These are phyloP conservation scores for Monopterus albus DNA, from an alignment of 2,113 vertebrate species.

Conservation along the genomic window DNA sequence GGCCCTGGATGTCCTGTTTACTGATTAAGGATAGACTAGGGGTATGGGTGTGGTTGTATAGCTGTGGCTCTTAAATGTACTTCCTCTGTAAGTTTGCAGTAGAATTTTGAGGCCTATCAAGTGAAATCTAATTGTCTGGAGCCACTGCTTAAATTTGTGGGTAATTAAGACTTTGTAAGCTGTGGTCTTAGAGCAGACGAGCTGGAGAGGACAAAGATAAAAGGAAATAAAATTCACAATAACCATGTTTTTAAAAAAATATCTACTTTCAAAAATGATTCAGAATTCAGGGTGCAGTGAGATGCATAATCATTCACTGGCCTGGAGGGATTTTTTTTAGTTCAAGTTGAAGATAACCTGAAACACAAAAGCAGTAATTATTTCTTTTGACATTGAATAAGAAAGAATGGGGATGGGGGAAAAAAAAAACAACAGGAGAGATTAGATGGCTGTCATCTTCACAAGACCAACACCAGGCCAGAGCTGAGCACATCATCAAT, in stretches of 20 bases:
- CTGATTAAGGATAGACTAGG: slow-evolving; percentile 37
- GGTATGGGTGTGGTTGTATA: not conserved
- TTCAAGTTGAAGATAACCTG: slow-evolving; percentile 24
- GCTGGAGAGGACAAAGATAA: slow-evolving; percentile 6
- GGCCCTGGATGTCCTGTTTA: slow-evolving; percentile 33
- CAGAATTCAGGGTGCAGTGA: slow-evolving; percentile 53
- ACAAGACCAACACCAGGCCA: slow-evolving; percentile 47
- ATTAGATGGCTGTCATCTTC: slow-evolving; percentile 13
- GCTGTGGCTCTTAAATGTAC: slow-evolving; percentile 20
- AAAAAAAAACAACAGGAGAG: not conserved
- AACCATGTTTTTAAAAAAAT: slow-evolving; percentile 21
- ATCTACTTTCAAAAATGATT: slow-evolving; percentile 39
- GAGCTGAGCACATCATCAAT: slow-evolving; percentile 27
- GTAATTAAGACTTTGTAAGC: slow-evolving; percentile 5
- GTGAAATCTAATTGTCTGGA: not conserved
- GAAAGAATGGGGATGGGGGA: not conserved
- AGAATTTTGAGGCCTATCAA: not conserved
- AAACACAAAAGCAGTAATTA: slow-evolving; percentile 44
- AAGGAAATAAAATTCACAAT: slow-evolving; percentile 40
- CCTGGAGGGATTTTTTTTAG: slow-evolving; percentile 49
- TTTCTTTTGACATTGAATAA: slow-evolving; percentile 17
- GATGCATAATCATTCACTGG: slow-evolving; percentile 55
- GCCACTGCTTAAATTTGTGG: slow-evolving; percentile 28
- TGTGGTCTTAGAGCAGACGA: slow-evolving; percentile 19
- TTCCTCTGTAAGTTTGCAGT: slow-evolving; percentile 23